Percentiles rank a stretch among this genome's conserved stretches.
These are phyloP conservation scores for Steinernema feltiae DNA, from an alignment of 1,140 invertebrate genomes.

Conservation along the genomic window DNA sequence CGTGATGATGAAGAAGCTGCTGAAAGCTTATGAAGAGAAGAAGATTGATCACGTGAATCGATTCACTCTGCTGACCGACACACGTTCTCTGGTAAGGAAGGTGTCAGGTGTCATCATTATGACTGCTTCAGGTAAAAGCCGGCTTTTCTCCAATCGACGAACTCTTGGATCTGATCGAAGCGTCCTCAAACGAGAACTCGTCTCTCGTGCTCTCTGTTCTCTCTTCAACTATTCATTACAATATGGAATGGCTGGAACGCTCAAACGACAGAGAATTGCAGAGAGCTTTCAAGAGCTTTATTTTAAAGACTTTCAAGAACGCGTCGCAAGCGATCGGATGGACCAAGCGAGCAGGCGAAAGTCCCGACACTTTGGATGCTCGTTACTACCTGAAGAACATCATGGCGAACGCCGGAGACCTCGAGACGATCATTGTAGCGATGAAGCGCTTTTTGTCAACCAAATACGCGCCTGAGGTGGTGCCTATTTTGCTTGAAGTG, in stretches of 20 bases:
- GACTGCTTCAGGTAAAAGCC: background rate
- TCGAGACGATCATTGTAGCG: background rate
- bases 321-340: background rate
- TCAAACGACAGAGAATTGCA: no score
- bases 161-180: background rate
- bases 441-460: background rate
- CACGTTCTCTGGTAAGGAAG: background rate
- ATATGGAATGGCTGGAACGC: background rate
- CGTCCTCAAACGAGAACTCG: background rate
- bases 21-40: background rate
- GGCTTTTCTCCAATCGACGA: background rate
- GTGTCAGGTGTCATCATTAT: background rate
- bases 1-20: background rate
- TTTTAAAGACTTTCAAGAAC: background rate
- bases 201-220: background rate
- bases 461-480: no score
- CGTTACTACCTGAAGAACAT: background rate
- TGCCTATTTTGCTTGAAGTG: no score
- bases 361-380: background rate
- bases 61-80: background rate
- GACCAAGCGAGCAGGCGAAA: background rate
- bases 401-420: background rate
- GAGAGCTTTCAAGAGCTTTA: background rate
- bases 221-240: background rate
- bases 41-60: background rate